These are phyloP conservation scores for Beris morrisii DNA, from an alignment of 2,888 invertebrate species.

Conservation along the genomic window DNA sequence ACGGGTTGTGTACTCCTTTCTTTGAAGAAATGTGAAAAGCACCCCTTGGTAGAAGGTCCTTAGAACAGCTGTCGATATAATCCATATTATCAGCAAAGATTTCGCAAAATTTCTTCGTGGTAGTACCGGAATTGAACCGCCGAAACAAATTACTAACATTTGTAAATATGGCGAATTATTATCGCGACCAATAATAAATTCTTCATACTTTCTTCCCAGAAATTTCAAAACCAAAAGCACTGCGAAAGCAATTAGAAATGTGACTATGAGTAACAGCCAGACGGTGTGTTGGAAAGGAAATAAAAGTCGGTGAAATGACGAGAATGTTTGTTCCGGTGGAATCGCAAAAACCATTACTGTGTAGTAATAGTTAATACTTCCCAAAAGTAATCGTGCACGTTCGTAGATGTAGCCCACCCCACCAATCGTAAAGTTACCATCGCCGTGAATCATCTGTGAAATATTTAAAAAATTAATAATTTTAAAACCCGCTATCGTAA, in stretches of 20 bases:
- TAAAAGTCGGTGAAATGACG: constrained; percentile 32
- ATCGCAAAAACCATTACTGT: constrained; percentile 30
- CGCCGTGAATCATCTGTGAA: constrained; percentile 28
- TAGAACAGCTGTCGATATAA: constrained; percentile 31
- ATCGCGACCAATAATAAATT: constrained; percentile 33
- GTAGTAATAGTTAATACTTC: constrained; percentile 19
- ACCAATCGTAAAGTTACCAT: constrained; percentile 34
- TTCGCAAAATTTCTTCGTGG: constrained; percentile 37
- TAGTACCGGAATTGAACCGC: constrained; percentile 17
- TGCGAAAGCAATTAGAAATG: constrained; percentile 10
- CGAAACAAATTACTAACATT: constrained; percentile 34
- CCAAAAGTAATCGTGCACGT: constrained; percentile 15
- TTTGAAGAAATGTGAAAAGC: constrained; percentile 35
- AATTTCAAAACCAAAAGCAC: constrained; percentile 26
- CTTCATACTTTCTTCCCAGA: not conserved
- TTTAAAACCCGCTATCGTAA: no score
- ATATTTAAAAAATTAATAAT: not conserved
- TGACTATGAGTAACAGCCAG: constrained; percentile 23
- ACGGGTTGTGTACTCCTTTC: no score
- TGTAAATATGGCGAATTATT: constrained; percentile 27
- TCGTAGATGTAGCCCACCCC: constrained; percentile 16
- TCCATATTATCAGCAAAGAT: constrained; percentile 35
- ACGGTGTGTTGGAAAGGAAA: constrained; percentile 30
- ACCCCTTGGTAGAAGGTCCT: constrained; percentile 39
- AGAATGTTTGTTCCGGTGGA: constrained; percentile 25